Percentiles rank a stretch among this genome's conserved stretches.
Evolutionary conservation across 2,888 invertebrate genomes (phyloP).

Genomic region (Erebia aethiops): DNA sequence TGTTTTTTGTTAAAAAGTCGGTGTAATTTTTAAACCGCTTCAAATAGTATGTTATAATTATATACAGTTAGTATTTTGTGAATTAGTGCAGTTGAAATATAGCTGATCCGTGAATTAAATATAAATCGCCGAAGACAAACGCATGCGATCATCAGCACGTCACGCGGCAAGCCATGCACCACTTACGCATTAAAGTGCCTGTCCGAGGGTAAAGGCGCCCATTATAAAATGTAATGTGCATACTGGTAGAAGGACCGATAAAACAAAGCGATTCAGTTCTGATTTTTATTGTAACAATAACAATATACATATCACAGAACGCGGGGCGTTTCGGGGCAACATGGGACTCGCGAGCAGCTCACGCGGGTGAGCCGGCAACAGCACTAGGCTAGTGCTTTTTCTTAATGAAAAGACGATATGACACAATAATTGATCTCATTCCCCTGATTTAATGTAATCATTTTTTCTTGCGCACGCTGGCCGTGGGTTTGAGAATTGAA

Average conservation of each 20-base stretch:
- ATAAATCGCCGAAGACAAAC: conserved; percentile 62
- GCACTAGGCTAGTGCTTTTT: conserved; percentile 66
- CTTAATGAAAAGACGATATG: conserved; percentile 52
- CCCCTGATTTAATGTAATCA: conserved; percentile 49
- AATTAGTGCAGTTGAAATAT: conserved; percentile 57
- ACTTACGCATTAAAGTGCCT: conserved; percentile 68
- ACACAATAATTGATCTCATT: conserved; percentile 21
- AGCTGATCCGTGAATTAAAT: conserved; percentile 45
- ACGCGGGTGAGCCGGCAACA: conserved; percentile 57
- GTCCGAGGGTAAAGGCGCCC: conserved; percentile 58
- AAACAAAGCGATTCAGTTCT: conserved; percentile 65
- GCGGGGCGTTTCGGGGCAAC: conserved; percentile 81
- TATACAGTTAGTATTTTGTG: conserved; percentile 46
- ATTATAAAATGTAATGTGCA: conserved; percentile 53
- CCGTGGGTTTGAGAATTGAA: conserved; percentile 78
- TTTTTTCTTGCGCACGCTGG: conserved; percentile 81
- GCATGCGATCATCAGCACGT: conserved; percentile 73
- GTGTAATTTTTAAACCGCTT: conserved; percentile 31
- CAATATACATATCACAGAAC: conserved; percentile 83
- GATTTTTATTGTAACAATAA: conserved; percentile 81
- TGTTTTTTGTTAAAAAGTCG: conserved; percentile 17
- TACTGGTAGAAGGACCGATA: conserved; percentile 63
- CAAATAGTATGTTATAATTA: conserved; percentile 26
- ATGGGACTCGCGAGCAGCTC: conserved; percentile 66
- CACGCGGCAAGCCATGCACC: conserved; percentile 77